Evolutionary conservation across 2,888 invertebrate species (phyloP).

Genomic region (Syritta pipiens): DNA sequence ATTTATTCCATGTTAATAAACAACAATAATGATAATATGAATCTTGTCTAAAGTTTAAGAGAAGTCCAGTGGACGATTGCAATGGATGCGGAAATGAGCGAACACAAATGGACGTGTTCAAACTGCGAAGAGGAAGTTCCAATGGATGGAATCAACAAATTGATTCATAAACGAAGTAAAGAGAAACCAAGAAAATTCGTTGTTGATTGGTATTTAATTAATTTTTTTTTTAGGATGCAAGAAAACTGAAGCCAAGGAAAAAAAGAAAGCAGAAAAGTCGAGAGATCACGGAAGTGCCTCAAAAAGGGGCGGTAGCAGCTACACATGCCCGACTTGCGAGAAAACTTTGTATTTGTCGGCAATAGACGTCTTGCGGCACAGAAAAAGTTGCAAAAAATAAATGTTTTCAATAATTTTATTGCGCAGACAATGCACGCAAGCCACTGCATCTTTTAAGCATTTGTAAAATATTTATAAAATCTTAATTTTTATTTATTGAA

Average conservation of each 20-base stretch:
- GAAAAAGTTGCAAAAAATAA: slow-evolving; percentile 81
- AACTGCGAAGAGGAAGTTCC: slow-evolving; percentile 84
- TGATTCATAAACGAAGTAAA: slow-evolving; percentile 83
- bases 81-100: slow-evolving; percentile 82
- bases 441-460: neutral
- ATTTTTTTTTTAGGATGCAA: slow-evolving; percentile 63
- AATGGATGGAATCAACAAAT: slow-evolving; percentile 84
- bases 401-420: neutral
- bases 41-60: slow-evolving; percentile 82
- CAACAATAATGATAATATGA: too few species aligned
- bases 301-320: slow-evolving; percentile 74
- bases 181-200: slow-evolving; percentile 10
- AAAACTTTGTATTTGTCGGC: slow-evolving; percentile 86
- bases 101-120: slow-evolving; percentile 86
- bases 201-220: slow-evolving; percentile 15
- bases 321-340: slow-evolving; percentile 87
- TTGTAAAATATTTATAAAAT: too few species aligned
- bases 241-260: slow-evolving; percentile 63
- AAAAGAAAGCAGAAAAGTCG: slow-evolving; percentile 76
- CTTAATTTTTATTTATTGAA: too few species aligned
- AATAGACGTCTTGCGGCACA: slow-evolving; percentile 92
- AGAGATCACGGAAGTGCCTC: neutral
- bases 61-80: slow-evolving; percentile 86
- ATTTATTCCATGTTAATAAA: too few species aligned
- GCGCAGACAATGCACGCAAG: neutral